These are phyloP conservation scores for Pharmacophagus antenor DNA, from an alignment of 2,888 invertebrate species.

Conservation along the genomic window DNA sequence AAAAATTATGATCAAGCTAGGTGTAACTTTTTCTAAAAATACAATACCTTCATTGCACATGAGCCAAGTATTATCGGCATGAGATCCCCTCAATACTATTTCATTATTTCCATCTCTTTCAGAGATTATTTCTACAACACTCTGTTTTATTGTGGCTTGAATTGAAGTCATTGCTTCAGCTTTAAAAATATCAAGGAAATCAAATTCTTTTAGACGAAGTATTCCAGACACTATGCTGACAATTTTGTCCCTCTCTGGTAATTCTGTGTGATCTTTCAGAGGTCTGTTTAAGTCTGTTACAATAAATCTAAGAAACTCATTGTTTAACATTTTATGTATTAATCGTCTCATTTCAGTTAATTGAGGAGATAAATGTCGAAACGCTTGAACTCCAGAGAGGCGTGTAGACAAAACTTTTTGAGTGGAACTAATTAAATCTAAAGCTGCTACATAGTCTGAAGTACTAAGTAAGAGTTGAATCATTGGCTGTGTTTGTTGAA, in stretches of 20 bases:
- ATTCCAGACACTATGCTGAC: conserved; percentile 94
- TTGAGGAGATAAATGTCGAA: conserved; percentile 97
- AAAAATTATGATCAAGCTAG: conserved; percentile 84
- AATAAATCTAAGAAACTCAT: conserved; percentile 95
- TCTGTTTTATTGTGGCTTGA: conserved; percentile 93
- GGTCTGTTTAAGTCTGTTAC: conserved; percentile 95
- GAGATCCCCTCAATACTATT: conserved; percentile 69
- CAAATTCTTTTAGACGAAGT: conserved; percentile 91
- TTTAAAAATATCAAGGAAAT: conserved; percentile 92
- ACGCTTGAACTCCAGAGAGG: conserved; percentile 95
- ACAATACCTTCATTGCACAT: conserved; percentile 85
- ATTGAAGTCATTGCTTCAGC: conserved; percentile 94
- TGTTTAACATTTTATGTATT: conserved; percentile 97
- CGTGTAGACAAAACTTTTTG: conserved; percentile 95
- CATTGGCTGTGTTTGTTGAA: conserved; percentile 98
- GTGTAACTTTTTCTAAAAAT: conserved; percentile 84
- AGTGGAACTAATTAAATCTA: conserved; percentile 97
- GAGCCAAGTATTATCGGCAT: conserved; percentile 75
- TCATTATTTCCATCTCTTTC: conserved; percentile 70
- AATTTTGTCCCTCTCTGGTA: conserved; percentile 91
- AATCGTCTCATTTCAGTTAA: conserved; percentile 96
- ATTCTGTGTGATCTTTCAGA: conserved; percentile 76
- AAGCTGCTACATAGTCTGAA: conserved; percentile 97
- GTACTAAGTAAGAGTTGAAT: conserved; percentile 96
- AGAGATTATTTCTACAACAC: conserved; percentile 86